Base-by-base conservation (phyloP, 1,140 invertebrate genomes). In the Drosophila kepulauana region DNA sequence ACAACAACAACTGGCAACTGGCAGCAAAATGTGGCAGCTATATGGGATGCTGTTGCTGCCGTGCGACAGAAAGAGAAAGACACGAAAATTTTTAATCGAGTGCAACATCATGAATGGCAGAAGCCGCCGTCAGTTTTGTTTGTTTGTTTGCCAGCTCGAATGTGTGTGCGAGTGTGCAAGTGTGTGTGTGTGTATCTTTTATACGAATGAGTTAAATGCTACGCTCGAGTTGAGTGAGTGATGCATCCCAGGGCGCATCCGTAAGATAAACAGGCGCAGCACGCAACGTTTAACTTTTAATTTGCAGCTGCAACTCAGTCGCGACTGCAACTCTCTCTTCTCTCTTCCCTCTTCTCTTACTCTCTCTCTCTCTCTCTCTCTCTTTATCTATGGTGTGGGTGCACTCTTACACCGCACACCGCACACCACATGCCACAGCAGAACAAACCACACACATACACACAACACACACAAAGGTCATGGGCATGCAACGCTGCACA, bases 141-240 rank as follows among this genome's bases (percentile, higher is more conserved):
- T 79, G 82, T 73, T 77, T 79, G 69, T 63, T 58, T 49, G 20
- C 64, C 49, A 62, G 7, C 1, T 15, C 20, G 20, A 20, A 20
- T 28, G 45, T 45, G 49, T 62, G 35, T 48, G 13, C 48, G 54
- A 65, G 68, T 48, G 38, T 48, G 67, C 51, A 8, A 43, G 43
- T 69, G 65, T 75, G 48, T 56, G 64, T 54, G 65, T 71, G 61
- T 69, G 73, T 85, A 89, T 88, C 78, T 89, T 89, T 88, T 89
- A 85, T 88, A 89, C 85, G 85, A 88, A 88, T 87, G 84, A 88
- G 85, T 88, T 89, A 89, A 88, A 89, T 89, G 81, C 78, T 89
- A 88, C 79, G 85, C 85, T 89, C 85, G 85, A 89, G 85, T 85
- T 88, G 85, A 89, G 84, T 88, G 85, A 88, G 85, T 88, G 85